These are phyloP conservation scores for Cecropterus lyciades DNA, from an alignment of 1,140 invertebrate genomes.

Conservation along the genomic window DNA sequence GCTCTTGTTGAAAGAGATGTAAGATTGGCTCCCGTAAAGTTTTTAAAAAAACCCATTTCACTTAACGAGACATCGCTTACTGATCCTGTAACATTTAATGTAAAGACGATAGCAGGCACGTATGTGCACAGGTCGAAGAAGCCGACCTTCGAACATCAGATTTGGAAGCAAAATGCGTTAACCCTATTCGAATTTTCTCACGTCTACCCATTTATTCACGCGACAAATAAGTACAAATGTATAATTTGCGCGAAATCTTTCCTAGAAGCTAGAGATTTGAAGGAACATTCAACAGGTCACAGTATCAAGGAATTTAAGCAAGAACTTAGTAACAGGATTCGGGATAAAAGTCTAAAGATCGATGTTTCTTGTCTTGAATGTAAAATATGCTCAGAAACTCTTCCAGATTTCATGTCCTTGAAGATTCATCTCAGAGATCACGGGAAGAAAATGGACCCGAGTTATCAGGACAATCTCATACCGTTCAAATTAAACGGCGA, in stretches of 20 bases:
- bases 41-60: conserved; percentile 51
- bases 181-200: conserved; percentile 62
- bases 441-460: conserved; percentile 53
- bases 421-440: conserved; percentile 65
- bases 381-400: conserved; percentile 52
- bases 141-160: conserved; percentile 24
- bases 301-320: conserved; percentile 48
- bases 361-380: conserved; percentile 61
- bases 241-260: conserved; percentile 57
- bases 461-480: conserved; percentile 64
- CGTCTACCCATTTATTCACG: conserved; percentile 66
- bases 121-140: conserved; percentile 8
- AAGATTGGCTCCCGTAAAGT: conserved; percentile 34
- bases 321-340: conserved; percentile 50
- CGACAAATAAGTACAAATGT: conserved; percentile 65
- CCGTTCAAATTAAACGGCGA: conserved; percentile 61
- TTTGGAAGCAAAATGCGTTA: conserved; percentile 61
- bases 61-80: conserved; percentile 34
- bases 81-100: conserved; percentile 40
- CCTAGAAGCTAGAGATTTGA: conserved; percentile 49
- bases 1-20: conserved; percentile 31
- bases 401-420: conserved; percentile 45
- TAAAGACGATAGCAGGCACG: conserved; percentile 43
- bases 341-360: conserved; percentile 65
- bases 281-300: conserved; percentile 54